A percentile compares a stretch with the other conserved stretches of the same genome.
These are phyloP conservation scores for Eretmocerus hayati DNA, from an alignment of 2,888 invertebrate genomes.

Conservation along the genomic window DNA sequence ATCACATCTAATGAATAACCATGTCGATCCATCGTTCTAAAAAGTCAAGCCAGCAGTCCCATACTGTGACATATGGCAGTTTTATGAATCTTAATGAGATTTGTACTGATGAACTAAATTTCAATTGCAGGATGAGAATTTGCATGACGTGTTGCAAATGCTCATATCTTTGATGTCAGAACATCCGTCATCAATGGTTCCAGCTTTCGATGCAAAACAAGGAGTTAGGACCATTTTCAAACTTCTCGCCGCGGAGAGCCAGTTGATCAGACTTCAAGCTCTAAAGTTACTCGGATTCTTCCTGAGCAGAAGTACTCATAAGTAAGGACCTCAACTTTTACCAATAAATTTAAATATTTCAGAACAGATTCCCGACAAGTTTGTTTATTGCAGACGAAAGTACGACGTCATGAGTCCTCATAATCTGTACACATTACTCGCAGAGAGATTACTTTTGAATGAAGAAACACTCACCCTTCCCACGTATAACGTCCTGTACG, in stretches of 20 bases:
- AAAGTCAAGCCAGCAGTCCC: no score
- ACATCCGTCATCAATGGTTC: slow-evolving; percentile 98
- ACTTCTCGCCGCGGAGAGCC: slow-evolving; percentile 90
- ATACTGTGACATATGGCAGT: no score
- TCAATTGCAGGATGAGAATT: slow-evolving; percentile 85
- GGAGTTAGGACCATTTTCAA: slow-evolving; percentile 97
- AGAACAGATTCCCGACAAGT: neutral
- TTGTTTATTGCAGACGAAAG: slow-evolving; percentile 67
- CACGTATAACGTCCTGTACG: slow-evolving; percentile 97
- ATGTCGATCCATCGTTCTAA: no score
- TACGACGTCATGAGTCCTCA: slow-evolving; percentile 99
- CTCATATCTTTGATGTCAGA: slow-evolving; percentile 95
- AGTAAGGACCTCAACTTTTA: slow-evolving; percentile 55
- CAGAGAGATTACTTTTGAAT: slow-evolving; percentile 82
- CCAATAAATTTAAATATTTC: neutral
- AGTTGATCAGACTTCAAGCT: slow-evolving; percentile 90
- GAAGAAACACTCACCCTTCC: slow-evolving; percentile 86
- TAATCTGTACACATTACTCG: slow-evolving; percentile 94
- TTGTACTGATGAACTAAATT: no score
- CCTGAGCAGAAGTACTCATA: slow-evolving; percentile 94
- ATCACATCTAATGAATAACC: no score
- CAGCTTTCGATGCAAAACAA: slow-evolving; percentile 95
- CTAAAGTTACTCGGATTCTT: slow-evolving; percentile 96
- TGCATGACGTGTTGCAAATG: slow-evolving; percentile 96
- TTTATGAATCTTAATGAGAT: no score